Base-by-base conservation (phyloP, 2,113 vertebrate species). In the Polypterus senegalus region DNA sequence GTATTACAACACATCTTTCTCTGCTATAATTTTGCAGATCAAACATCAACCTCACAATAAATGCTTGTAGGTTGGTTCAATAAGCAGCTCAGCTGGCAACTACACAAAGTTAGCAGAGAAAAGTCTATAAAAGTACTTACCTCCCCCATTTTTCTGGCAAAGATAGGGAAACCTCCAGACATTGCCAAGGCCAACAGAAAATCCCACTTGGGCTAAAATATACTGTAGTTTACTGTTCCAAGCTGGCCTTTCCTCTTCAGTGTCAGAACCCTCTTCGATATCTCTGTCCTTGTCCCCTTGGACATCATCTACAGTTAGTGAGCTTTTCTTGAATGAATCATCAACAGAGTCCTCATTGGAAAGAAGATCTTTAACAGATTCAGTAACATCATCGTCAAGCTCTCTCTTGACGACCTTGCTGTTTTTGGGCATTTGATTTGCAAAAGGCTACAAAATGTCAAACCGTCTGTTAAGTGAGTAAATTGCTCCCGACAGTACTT, bases 181-280 rank as follows among this genome's bases (percentile, higher is more conserved):
- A 67, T 99, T 99, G 48, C 96, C 96, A 71, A 99, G 78, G 57
- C 96, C 96, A 66, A 99, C 96, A 62, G 96, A 99, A 86, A 97
- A 99, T 73, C 96, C 96, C 62, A 99, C 90, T 79, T 99, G 96
- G 53, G 96, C 96, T 73, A 97, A 82, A 78, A 99, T 97, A 74
- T 99, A 99, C 1, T 98, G 96, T 9, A 97, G 82, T 61, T 97
- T 99, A 81, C 88, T 99, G 78, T 89, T 94, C 95, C 95, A 99
- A 57, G 93, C 93, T 5, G 91, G 94, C 67, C 95, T 86, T 76
- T 93, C 89, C 75, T 95, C 91, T 63, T 90, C 86, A 3, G 74
- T 74, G 70, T 92, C 89, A 48, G 81, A 86, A 8, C 76, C 81
- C 74, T 91, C 89, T 76, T 96, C 91, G 48, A 71, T 74, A 64